Evolutionary conservation across 2,888 invertebrate species (phyloP).

Genomic region (Troides aeacus): DNA sequence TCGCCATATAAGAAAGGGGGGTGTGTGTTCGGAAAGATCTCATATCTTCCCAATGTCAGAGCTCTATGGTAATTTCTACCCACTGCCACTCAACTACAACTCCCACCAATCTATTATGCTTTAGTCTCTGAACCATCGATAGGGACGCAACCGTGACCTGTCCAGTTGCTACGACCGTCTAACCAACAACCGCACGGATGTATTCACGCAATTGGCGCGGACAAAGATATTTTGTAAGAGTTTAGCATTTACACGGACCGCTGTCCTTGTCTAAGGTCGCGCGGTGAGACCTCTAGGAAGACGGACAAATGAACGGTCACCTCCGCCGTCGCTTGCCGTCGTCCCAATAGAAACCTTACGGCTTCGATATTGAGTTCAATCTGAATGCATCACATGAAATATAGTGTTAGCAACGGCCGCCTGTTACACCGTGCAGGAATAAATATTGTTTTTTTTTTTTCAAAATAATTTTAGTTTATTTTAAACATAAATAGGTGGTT

Average conservation of each 20-base stretch:
- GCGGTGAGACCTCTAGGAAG: constrained; percentile 48
- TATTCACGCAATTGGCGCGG: constrained; percentile 26
- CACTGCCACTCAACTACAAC: too few species aligned
- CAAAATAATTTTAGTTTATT: too few species aligned
- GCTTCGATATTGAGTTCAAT: neutral
- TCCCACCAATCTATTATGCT: too few species aligned
- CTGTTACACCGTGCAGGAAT: constrained; percentile 24
- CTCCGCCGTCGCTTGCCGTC: constrained; percentile 7
- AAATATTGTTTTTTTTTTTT: neutral
- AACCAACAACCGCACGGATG: neutral
- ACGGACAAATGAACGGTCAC: constrained; percentile 42
- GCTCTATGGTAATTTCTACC: too few species aligned
- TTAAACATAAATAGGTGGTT: too few species aligned
- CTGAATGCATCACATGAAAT: neutral
- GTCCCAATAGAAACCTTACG: constrained; percentile 19
- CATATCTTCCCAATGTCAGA: too few species aligned
- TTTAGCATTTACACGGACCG: constrained; percentile 9
- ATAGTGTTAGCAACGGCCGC: constrained; percentile 11
- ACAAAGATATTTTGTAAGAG: constrained; percentile 29
- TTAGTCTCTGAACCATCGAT: too few species aligned
- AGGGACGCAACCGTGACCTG: too few species aligned
- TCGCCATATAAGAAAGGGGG: too few species aligned
- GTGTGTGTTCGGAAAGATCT: too few species aligned
- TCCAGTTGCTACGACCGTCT: neutral
- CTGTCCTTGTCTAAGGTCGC: constrained; percentile 39